Percentiles rank a stretch among this genome's conserved stretches.
Evolutionary conservation across 2,797 vertebrate species (phyloP).

Genomic region (Argentina silus): DNA sequence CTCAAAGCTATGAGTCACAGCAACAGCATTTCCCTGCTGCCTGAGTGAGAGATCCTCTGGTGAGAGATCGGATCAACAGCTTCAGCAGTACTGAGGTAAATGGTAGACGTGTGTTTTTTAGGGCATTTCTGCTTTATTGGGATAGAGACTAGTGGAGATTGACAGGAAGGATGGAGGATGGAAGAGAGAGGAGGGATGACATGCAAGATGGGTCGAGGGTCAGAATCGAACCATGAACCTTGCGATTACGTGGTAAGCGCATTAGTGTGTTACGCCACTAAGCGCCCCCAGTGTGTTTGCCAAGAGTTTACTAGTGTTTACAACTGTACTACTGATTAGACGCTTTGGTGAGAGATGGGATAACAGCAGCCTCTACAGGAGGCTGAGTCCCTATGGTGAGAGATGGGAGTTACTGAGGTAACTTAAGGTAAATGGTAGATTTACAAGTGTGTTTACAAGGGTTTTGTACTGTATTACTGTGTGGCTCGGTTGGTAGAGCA

Average conservation of each 20-base stretch:
- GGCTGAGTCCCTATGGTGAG: not conserved
- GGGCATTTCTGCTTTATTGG: no score
- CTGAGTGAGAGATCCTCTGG: not conserved
- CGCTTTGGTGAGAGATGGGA: not conserved
- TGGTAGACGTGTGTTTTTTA: no score
- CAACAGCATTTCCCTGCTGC: constrained; percentile 3
- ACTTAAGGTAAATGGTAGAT: not conserved
- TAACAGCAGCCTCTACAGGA: not conserved
- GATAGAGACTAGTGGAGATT: no score
- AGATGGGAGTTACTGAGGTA: not conserved
- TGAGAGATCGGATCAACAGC: not conserved
- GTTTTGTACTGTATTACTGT: not conserved
- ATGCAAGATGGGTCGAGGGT: no score
- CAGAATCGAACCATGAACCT: no score
- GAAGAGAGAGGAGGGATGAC: no score
- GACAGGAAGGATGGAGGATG: no score
- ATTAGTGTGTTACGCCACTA: no score
- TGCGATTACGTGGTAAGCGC: no score
- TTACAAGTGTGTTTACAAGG: not conserved
- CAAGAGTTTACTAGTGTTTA: not conserved
- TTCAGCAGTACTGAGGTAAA: no score
- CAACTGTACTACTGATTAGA: not conserved
- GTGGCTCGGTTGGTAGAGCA: not conserved
- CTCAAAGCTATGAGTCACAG: constrained; percentile 38
- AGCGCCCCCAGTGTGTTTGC: no score